A percentile compares a stretch with the other conserved stretches of the same genome.
phyloP scores from a whole-genome alignment of 2,113 vertebrate genomes.

The Cyprinodon brontotheroides region DNA sequence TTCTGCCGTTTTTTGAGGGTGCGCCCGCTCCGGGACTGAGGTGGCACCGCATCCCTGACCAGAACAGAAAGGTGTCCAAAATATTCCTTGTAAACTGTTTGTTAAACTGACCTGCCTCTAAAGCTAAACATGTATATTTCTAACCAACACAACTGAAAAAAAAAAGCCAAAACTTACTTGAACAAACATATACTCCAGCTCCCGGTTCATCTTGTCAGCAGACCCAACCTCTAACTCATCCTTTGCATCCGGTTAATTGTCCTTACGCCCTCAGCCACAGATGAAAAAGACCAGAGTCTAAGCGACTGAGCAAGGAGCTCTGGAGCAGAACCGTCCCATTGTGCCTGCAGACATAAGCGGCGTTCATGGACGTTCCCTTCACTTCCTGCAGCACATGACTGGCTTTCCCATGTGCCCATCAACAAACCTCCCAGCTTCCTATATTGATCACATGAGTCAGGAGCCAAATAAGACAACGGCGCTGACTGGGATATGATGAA shows the following conservation, averaged over 20 bases:
- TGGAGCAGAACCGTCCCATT: slow-evolving; percentile 54
- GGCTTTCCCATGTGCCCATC: slow-evolving; percentile 55
- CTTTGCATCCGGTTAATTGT: slow-evolving; percentile 42
- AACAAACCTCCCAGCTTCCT: slow-evolving; percentile 48
- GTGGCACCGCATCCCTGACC: neutral
- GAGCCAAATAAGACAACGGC: slow-evolving; percentile 20
- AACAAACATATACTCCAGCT: slow-evolving; percentile 83
- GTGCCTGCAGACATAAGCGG: slow-evolving; percentile 49
- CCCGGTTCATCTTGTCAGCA: slow-evolving; percentile 72
- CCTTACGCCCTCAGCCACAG: slow-evolving; percentile 37
- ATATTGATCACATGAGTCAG: slow-evolving; percentile 66
- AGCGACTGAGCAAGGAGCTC: slow-evolving; percentile 32
- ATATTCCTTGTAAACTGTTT: neutral
- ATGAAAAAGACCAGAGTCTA: slow-evolving; percentile 34
- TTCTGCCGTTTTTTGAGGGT: slow-evolving; percentile 27
- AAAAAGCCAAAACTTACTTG: slow-evolving; percentile 79
- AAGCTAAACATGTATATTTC: neutral
- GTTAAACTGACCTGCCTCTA: neutral
- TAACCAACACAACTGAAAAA: neutral
- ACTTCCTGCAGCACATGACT: slow-evolving; percentile 37
- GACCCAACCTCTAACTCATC: slow-evolving; percentile 62
- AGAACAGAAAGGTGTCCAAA: neutral
- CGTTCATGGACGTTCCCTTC: slow-evolving; percentile 15
- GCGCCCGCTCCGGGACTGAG: slow-evolving; percentile 29
- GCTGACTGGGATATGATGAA: slow-evolving; percentile 36